Base-by-base conservation (phyloP, 2,888 invertebrate species). In the Tenodera sinensis region DNA sequence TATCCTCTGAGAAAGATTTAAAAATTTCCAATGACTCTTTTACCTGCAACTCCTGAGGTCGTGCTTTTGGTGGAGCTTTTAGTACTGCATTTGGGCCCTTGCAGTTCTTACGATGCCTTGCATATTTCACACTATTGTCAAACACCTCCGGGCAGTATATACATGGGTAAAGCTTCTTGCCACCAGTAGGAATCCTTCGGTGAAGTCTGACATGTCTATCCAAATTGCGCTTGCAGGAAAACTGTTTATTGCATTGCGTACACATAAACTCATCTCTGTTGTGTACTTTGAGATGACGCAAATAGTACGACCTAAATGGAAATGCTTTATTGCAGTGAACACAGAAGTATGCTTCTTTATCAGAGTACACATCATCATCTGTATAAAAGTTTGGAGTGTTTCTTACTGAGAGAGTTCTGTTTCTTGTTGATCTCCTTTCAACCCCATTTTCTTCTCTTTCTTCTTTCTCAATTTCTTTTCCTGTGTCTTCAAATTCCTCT, bases 181-280 rank as follows among this genome's bases (percentile, higher is more conserved):
- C 89, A 47, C 84, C 89, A 81, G 54, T 20, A 71, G 54, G 54
- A 20, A 71, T 71, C 25, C 54, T 71, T 15, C 54, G 54, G 54
- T 88, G 89, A 15, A 89, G 71, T 30, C 91, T 91, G 15, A 92
- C 89, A 89, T 93, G 93, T 87, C 93, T 91, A 3, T 92, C 91
- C 1, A 93, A 90, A 87, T 93, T 93, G 0, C 92, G 92, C 20
- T 91, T 91, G 89, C 92, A 93, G 0, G 92, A 95, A 91, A 96
- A 96, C 25, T 94, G 93, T 90, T 95, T 94, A 87, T 95, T 94
- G 91, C 96, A 96, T 14, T n/a, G 81, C 14, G 34, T 25, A 82
- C 87, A 87, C 25, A 83, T 34, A 30, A 34, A 42, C 7, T 42
- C 82, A 8, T 82, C 12, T 42, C 82, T 87, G n/a, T 42, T 82